phyloP scores from a whole-genome alignment of 2,797 vertebrate species.

The Coreius guichenoti region DNA sequence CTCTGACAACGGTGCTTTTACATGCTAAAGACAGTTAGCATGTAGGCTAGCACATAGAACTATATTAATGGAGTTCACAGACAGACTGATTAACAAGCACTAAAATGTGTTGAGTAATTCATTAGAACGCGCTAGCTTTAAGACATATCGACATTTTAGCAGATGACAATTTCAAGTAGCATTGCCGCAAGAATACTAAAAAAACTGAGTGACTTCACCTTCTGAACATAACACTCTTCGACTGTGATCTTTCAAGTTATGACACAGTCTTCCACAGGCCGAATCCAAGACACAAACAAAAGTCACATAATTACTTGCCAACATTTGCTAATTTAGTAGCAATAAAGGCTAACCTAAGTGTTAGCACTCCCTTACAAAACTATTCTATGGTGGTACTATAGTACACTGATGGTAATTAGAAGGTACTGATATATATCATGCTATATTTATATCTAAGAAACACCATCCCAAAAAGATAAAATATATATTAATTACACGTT shows the following conservation, averaged over 20 bases:
- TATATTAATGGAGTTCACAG: slow-evolving; percentile 29
- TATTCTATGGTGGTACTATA: not conserved
- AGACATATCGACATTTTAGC: slow-evolving; percentile 3
- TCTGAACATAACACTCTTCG: slow-evolving; percentile 3
- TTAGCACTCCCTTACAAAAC: not conserved
- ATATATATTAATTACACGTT: not conserved
- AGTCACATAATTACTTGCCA: not conserved
- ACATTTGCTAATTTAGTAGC: not conserved
- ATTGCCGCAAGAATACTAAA: not conserved
- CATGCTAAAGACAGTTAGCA: slow-evolving; percentile 40
- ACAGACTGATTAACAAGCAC: slow-evolving; percentile 25
- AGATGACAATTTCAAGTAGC: slow-evolving; percentile 5
- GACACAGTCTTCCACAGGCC: not conserved
- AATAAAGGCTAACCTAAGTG: not conserved
- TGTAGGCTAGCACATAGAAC: slow-evolving; percentile 5
- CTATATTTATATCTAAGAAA: not conserved
- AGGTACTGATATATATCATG: not conserved
- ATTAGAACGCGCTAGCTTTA: not conserved
- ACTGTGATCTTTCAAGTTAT: slow-evolving; percentile 9
- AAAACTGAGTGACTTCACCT: not conserved
- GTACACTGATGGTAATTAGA: not conserved
- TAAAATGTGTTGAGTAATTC: slow-evolving; percentile 10
- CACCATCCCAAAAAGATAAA: not conserved
- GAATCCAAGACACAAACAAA: not conserved
- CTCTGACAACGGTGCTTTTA: slow-evolving; percentile 52